phyloP scores from a whole-genome alignment of 2,888 invertebrate species.

The Rhabditoides inermis region DNA sequence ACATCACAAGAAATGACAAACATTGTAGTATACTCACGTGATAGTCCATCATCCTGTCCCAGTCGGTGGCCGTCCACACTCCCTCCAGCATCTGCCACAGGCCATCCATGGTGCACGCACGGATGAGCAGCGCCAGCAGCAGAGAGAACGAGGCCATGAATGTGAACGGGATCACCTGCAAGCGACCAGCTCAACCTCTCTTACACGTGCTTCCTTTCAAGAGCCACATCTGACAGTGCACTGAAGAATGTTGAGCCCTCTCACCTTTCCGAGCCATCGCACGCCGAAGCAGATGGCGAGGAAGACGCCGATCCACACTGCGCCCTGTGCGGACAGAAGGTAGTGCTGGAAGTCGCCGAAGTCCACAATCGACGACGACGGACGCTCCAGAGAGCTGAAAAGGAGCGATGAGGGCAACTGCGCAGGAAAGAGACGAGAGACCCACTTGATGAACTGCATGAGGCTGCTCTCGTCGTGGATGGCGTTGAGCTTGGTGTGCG shows the following conservation, averaged over 20 bases:
- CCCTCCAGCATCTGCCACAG: constrained; percentile 33
- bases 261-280: constrained; percentile 49
- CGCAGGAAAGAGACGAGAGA: neutral
- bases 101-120: constrained; percentile 33
- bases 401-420: neutral
- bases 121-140: constrained; percentile 24
- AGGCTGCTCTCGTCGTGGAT: constrained; percentile 39
- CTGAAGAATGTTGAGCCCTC: too few species aligned
- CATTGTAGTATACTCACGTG: constrained; percentile 12
- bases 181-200: too few species aligned
- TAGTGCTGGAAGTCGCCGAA: constrained; percentile 41
- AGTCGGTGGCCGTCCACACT: constrained; percentile 42
- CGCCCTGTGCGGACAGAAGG: constrained; percentile 39
- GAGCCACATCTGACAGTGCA: too few species aligned
- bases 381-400: constrained; percentile 37
- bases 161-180: constrained; percentile 10
- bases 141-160: too few species aligned
- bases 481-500: constrained; percentile 23
- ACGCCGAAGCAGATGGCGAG: constrained; percentile 50
- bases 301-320: constrained; percentile 47
- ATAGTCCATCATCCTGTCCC: constrained; percentile 43
- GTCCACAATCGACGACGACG: constrained; percentile 36
- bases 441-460: constrained; percentile 43
- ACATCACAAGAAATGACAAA: neutral
- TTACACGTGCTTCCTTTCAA: too few species aligned